phyloP scores from a whole-genome alignment of 1,140 invertebrate genomes.

The Drosophila sproati region DNA sequence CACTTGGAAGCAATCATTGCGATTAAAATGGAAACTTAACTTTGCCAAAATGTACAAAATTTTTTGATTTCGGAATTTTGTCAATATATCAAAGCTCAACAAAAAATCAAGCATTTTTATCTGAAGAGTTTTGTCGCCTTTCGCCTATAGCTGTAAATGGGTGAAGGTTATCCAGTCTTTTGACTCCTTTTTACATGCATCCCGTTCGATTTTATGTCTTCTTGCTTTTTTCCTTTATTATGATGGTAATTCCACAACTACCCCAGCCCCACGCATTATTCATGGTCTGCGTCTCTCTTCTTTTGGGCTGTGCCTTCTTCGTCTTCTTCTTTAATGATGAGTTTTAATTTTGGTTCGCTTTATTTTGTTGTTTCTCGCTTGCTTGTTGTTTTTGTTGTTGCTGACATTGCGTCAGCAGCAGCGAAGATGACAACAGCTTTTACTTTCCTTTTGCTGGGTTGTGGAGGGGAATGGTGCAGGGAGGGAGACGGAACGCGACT shows the following conservation, averaged over 20 bases:
- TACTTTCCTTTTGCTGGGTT: conserved; percentile 66
- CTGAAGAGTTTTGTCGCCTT: too few species aligned
- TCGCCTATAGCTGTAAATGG: conserved; percentile 12
- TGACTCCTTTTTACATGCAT: conserved; percentile 33
- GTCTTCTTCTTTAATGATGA: conserved; percentile 68
- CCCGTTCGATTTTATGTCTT: conserved; percentile 23
- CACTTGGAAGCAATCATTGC: too few species aligned
- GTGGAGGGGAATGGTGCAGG: background rate
- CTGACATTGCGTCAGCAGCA: conserved; percentile 66
- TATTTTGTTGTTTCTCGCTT: conserved; percentile 30
- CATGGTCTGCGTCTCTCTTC: conserved; percentile 8
- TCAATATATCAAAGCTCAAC: too few species aligned
- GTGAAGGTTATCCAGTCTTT: conserved; percentile 62
- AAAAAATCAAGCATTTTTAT: too few species aligned
- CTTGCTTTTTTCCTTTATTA: conserved; percentile 17
- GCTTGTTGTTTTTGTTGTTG: conserved; percentile 25
- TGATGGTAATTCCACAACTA: conserved; percentile 5
- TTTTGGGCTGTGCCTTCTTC: conserved; percentile 3
- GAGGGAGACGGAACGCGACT: conserved; percentile 11
- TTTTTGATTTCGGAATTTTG: too few species aligned
- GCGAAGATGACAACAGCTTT: conserved; percentile 61
- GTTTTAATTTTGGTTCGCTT: conserved; percentile 62
- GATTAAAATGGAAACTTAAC: too few species aligned
- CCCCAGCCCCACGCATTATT: conserved; percentile 5
- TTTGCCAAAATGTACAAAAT: too few species aligned